Conservation (phyloP, 2,113 vertebrate species). For the Eulemur macaco region DNA sequence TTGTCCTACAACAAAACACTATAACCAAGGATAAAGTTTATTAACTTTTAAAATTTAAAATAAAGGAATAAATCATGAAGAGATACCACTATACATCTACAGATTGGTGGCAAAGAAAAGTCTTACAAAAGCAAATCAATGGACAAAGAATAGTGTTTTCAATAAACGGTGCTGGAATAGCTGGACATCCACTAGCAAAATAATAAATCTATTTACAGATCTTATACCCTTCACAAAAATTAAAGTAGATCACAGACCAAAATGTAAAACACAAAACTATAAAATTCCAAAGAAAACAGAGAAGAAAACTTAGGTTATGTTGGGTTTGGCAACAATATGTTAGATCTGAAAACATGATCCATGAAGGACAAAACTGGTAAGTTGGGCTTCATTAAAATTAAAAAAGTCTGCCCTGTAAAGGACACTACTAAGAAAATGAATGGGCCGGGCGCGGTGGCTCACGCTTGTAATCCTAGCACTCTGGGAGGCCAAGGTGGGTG, state of each 20-base stretch:
- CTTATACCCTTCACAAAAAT: not conserved
- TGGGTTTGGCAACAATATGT: not conserved
- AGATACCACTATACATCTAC: not conserved
- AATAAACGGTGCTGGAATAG: not conserved
- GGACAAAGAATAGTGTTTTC: not conserved
- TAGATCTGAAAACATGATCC: not conserved
- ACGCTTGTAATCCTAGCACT: too few relatives aligned
- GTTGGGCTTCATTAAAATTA: not conserved
- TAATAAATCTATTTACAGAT: not conserved
- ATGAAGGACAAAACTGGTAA: not conserved
- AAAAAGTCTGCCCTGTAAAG: not conserved
- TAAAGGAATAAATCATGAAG: not conserved
- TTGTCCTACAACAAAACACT: not conserved
- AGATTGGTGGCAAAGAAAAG: not conserved
- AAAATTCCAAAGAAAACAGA: not conserved
- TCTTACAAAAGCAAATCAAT: not conserved
- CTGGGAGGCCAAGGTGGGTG: too few relatives aligned
- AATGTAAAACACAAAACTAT: not conserved
- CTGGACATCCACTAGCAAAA: not conserved
- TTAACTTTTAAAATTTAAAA: conserved; percentile 27
- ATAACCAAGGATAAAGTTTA: not conserved
- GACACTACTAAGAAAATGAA: not conserved
- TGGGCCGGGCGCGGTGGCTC: too few relatives aligned
- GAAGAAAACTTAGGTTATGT: not conserved
- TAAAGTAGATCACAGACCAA: not conserved